phyloP scores from a whole-genome alignment of 2,113 vertebrate species.

The Gobiocypris rarus region DNA sequence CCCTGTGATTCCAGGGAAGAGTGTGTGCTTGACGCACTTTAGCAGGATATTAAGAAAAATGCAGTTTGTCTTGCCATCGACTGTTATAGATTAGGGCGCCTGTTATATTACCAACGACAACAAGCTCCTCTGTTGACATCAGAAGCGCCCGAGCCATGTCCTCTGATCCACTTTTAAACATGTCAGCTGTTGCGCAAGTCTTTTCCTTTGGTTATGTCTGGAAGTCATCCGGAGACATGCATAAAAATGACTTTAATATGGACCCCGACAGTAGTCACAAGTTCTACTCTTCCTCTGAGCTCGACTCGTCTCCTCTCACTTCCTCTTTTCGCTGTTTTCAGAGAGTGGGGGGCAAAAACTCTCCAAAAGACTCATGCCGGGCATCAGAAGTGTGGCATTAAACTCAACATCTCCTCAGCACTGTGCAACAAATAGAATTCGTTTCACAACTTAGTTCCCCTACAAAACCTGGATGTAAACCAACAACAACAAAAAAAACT shows the following conservation, averaged over 20 bases:
- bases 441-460: slow-evolving; percentile 41
- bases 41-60: slow-evolving; percentile 57
- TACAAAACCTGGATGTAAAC: slow-evolving; percentile 36
- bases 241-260: neutral
- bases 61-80: slow-evolving; percentile 7
- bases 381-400: slow-evolving; percentile 25
- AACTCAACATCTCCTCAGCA: neutral
- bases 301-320: slow-evolving; percentile 2
- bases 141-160: neutral
- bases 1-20: slow-evolving; percentile 65
- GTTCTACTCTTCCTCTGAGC: slow-evolving; percentile 39
- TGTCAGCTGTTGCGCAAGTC: slow-evolving; percentile 2
- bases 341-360: slow-evolving; percentile 9
- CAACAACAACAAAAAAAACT: neutral
- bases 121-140: neutral
- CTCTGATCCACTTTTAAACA: slow-evolving; percentile 24
- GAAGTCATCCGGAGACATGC: neutral
- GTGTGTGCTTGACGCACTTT: slow-evolving; percentile 59
- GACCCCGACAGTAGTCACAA: slow-evolving; percentile 29
- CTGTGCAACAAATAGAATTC: slow-evolving; percentile 38
- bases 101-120: slow-evolving; percentile 7
- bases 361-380: slow-evolving; percentile 9
- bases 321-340: slow-evolving; percentile 25
- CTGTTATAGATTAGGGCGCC: neutral
- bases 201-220: neutral